These are phyloP conservation scores for Pelecanus crispus DNA, from an alignment of 2,113 vertebrate species.

Conservation along the genomic window DNA sequence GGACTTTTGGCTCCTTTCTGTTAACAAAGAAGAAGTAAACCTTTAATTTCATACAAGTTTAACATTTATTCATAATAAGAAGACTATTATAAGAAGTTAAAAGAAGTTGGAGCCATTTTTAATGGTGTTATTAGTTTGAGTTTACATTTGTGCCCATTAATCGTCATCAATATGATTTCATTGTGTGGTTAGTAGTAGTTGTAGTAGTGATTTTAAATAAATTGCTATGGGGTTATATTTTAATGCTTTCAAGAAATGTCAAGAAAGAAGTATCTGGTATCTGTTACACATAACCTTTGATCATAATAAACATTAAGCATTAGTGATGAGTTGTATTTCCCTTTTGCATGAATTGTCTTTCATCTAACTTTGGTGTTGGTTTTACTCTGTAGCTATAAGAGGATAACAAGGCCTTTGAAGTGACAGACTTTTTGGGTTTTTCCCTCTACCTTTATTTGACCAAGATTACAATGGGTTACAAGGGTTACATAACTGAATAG, in stretches of 20 bases:
- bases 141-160: neutral
- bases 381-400: neutral
- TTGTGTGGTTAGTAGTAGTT: neutral
- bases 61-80: neutral
- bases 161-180: neutral
- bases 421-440: neutral
- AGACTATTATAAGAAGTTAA: neutral
- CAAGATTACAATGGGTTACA: neutral
- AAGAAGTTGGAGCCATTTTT: neutral
- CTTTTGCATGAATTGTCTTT: neutral
- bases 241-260: neutral
- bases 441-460: neutral
- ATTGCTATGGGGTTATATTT: neutral
- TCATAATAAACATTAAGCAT: neutral
- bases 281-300: neutral
- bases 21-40: neutral
- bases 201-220: neutral
- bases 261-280: neutral
- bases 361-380: neutral
- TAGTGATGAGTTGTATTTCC: neutral
- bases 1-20: neutral
- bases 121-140: neutral
- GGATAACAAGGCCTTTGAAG: neutral
- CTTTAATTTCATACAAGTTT: neutral
- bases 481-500: neutral